Conservation (phyloP, 2,113 vertebrate species). For the Apodemus speciosus region DNA sequence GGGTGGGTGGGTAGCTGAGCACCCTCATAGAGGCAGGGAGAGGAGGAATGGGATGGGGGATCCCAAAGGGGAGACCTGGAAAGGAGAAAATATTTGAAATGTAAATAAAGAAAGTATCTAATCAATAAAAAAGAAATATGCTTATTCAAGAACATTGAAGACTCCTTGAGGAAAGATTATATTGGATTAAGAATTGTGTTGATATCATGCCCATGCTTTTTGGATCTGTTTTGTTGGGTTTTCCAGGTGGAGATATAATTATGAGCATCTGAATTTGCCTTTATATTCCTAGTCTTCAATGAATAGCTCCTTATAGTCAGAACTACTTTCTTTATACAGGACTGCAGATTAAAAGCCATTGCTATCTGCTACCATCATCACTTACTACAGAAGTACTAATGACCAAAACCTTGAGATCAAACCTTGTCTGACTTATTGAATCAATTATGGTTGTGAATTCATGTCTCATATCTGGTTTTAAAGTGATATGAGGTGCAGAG, state of each 20-base stretch:
- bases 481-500: not conserved
- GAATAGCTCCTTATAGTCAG: not conserved
- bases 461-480: not conserved
- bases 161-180: too few species aligned
- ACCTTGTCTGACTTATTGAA: not conserved
- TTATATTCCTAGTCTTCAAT: not conserved
- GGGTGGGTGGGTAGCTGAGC: too few species aligned
- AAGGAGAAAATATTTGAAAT: too few species aligned
- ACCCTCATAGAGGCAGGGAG: too few species aligned
- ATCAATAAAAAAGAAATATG: too few species aligned
- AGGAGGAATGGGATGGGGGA: too few species aligned
- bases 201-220: not conserved
- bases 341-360: not conserved
- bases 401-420: too few species aligned
- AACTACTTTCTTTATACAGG: not conserved
- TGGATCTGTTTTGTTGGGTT: slow-evolving; percentile 1
- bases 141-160: too few species aligned
- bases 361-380: not conserved
- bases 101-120: too few species aligned
- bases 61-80: too few species aligned
- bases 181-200: not conserved
- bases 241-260: not conserved
- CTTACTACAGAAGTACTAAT: too few species aligned
- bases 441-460: not conserved
- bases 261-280: not conserved